phyloP scores from a whole-genome alignment of 2,797 vertebrate genomes.

The Anisognathus igniventris region DNA sequence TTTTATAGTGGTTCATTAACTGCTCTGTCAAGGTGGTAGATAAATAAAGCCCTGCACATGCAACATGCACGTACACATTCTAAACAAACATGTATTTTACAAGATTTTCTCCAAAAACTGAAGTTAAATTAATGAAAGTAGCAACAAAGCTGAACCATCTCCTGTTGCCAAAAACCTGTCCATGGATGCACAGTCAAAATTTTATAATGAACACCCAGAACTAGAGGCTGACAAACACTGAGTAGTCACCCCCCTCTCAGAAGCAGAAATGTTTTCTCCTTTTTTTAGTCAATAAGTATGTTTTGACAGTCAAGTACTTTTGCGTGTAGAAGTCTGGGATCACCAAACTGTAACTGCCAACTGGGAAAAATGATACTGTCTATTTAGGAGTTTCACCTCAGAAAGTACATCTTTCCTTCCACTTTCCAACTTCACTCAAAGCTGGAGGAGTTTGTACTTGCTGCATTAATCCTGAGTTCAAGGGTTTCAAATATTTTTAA shows the following conservation, averaged over 20 bases:
- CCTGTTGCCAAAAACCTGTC: background rate
- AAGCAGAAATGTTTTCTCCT: background rate
- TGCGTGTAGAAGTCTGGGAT: background rate
- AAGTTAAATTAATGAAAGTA: background rate
- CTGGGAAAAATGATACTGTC: background rate
- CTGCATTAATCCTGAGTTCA: background rate
- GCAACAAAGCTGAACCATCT: background rate
- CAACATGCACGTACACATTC: accelerated
- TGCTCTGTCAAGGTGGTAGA: background rate
- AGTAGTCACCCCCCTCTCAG: background rate
- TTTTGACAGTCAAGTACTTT: background rate
- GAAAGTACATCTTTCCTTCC: background rate
- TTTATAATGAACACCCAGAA: background rate
- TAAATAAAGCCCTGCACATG: background rate
- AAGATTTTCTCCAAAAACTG: background rate
- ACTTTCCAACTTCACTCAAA: background rate
- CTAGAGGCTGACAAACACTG: background rate
- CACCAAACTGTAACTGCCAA: background rate
- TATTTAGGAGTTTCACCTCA: background rate
- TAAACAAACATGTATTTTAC: background rate
- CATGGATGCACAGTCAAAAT: background rate
- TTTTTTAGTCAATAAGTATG: background rate
- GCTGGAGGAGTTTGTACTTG: background rate
- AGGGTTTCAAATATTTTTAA: background rate
- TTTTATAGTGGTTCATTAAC: background rate